Base-by-base conservation (phyloP, 92 coral and sea anemone genomes). In the Parazoanthus darwini region DNA sequence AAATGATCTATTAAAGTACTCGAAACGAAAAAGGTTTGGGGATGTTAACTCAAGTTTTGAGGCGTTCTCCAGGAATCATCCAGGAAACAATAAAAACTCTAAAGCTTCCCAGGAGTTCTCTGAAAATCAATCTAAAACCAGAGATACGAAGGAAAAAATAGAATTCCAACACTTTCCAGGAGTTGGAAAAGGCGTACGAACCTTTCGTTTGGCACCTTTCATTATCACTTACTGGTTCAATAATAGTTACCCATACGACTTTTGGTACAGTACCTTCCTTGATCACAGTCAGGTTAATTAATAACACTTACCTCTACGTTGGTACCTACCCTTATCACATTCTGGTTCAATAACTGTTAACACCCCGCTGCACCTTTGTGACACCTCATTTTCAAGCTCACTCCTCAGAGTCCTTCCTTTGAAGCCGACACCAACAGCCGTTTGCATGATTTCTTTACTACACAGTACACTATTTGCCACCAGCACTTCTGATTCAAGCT, bases 361-460 rank as follows among this genome's bases (percentile, higher is more conserved):
- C 38, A 86, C 79, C 39, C 68, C 90, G 58, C 82, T 71, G 50
- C 94, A 93, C 0, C 58, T 71, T 54, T 65, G 75, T 15, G 96
- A 88, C 71, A 95, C 80, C 10, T 63, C 42, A 29, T 83, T 82
- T 80, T 93, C 92, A 10, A 95, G 23, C 51, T 85, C 68, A 5
- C 88, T 73, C 23, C 79, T 72, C 16, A 89, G 68, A 42, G 48
- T 29, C 82, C 88, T 89, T 36, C 90, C 86, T 87, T 73, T 88
- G 23, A 66, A 48, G 5, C 96, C 94, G 42, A 88, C 1, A 70
- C 87, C 80, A 48, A 95, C 86, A 5, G 94, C 83, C 14, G 82
- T 70, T n/a, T 78, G 79, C 81, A 90, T 88, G 76, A 95, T 88
- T 54, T 74, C 89, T 76, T 81, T 85, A 80, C 98, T 95, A 76